A percentile compares a stretch with the other conserved stretches of the same genome.
Evolutionary conservation across 2,888 invertebrate species (phyloP).

Genomic region (Drosophila borborema): DNA sequence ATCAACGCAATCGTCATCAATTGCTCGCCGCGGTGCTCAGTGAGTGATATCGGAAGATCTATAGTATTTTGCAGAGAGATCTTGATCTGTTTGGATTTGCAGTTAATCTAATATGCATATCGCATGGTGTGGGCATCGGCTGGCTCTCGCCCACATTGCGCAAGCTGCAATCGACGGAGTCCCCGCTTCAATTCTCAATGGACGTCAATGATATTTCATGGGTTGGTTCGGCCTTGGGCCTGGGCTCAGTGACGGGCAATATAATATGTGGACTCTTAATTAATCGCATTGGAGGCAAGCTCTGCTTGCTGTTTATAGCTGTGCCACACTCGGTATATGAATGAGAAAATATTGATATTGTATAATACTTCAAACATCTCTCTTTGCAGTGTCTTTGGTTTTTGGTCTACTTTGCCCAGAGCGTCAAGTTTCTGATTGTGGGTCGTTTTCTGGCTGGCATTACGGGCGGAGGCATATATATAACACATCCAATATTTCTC

Average conservation of each 20-base stretch:
- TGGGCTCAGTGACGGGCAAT: slow-evolving; percentile 80
- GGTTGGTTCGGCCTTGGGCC: slow-evolving; percentile 80
- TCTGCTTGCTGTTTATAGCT: slow-evolving; percentile 71
- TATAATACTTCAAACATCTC: too few relatives aligned
- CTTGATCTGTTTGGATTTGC: neutral
- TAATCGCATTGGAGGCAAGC: slow-evolving; percentile 72
- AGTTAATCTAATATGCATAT: slow-evolving; percentile 82
- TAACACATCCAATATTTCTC: slow-evolving; percentile 75
- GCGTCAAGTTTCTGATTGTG: slow-evolving; percentile 61
- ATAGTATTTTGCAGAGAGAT: neutral
- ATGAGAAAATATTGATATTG: too few relatives aligned
- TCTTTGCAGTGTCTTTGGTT: slow-evolving; percentile 67
- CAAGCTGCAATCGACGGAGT: slow-evolving; percentile 67
- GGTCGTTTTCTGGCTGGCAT: slow-evolving; percentile 75
- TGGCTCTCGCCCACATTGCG: slow-evolving; percentile 83
- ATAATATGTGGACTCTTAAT: slow-evolving; percentile 67
- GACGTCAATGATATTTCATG: slow-evolving; percentile 75
- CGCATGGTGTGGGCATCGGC: slow-evolving; percentile 83
- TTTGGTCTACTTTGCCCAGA: slow-evolving; percentile 61
- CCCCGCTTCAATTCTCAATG: slow-evolving; percentile 65
- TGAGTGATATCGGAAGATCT: slow-evolving; percentile 30
- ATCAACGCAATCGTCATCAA: slow-evolving; percentile 62
- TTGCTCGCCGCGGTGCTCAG: slow-evolving; percentile 69
- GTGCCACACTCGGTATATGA: slow-evolving; percentile 78
- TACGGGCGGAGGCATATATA: slow-evolving; percentile 75